These are phyloP conservation scores for Pseudonaja textilis DNA, from an alignment of 2,113 vertebrate species.

Conservation along the genomic window DNA sequence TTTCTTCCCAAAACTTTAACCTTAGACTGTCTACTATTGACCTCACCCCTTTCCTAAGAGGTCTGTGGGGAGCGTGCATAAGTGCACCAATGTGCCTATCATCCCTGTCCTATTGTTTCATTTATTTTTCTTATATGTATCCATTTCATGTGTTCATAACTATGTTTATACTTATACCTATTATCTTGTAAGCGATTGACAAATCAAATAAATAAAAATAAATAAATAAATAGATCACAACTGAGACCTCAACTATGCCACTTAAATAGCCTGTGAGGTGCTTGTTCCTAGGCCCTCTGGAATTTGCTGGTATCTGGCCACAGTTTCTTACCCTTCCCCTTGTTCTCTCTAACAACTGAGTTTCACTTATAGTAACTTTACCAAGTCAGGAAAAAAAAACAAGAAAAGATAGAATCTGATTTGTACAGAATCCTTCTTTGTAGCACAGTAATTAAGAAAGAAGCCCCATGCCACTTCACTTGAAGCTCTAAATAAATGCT, in stretches of 20 bases:
- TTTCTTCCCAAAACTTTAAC: no score
- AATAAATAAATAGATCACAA: not conserved
- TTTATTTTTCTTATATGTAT: no score
- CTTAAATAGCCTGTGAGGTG: not conserved
- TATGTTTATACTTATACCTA: no score
- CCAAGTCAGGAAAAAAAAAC: no score
- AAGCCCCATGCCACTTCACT: constrained; percentile 5
- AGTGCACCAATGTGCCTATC: no score
- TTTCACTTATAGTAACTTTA: not conserved
- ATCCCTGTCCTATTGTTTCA: no score
- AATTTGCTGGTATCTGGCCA: not conserved
- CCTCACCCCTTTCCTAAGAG: no score
- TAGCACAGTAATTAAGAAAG: not conserved
- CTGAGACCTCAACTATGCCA: not conserved
- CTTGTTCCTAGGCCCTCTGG: not conserved
- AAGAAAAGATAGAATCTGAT: not conserved
- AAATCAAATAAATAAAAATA: no score
- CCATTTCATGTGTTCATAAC: no score
- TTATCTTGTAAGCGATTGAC: no score
- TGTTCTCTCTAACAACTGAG: not conserved
- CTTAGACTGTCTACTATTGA: no score
- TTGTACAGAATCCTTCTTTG: not conserved
- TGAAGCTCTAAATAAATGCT: constrained; percentile 7
- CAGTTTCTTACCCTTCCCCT: not conserved
- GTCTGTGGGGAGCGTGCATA: no score